Percentiles rank a stretch among this genome's conserved stretches.
These are phyloP conservation scores for Myioborus melanocephalus DNA, from an alignment of 2,797 vertebrate species.

Conservation along the genomic window DNA sequence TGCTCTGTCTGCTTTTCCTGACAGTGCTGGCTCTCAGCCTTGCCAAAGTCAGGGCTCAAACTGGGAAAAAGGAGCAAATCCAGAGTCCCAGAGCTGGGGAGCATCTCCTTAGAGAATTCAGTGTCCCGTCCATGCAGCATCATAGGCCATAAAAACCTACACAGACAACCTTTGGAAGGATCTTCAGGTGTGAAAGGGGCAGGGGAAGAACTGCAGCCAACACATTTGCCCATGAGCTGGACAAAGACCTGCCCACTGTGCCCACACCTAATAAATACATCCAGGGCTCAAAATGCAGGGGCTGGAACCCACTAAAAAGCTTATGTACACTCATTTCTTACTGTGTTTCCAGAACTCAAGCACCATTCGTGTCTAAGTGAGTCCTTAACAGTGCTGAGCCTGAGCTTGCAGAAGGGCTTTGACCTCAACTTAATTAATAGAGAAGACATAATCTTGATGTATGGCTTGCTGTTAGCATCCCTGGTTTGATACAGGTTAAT, in stretches of 20 bases:
- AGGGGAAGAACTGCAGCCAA: background rate
- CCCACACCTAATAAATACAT: background rate
- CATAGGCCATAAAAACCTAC: background rate
- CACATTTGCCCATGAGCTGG: fast-evolving
- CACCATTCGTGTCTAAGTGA: background rate
- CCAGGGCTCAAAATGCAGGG: background rate
- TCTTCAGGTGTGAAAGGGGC: background rate
- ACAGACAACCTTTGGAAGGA: background rate
- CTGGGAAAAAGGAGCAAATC: background rate
- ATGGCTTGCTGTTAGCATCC: background rate
- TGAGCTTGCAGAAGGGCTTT: background rate
- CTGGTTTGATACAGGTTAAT: background rate
- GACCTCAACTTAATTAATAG: background rate
- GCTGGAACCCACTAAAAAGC: background rate
- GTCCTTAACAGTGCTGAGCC: background rate
- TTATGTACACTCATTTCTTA: background rate
- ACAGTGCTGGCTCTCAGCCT: background rate
- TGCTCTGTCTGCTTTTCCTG: background rate
- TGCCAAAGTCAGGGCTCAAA: background rate
- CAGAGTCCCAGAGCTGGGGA: background rate
- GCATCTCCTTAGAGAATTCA: background rate
- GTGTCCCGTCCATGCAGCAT: background rate
- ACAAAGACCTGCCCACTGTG: background rate
- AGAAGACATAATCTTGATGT: background rate
- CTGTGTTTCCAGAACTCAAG: background rate